phyloP scores from a whole-genome alignment of 2,797 vertebrate genomes.

The Lacerta viridis region DNA sequence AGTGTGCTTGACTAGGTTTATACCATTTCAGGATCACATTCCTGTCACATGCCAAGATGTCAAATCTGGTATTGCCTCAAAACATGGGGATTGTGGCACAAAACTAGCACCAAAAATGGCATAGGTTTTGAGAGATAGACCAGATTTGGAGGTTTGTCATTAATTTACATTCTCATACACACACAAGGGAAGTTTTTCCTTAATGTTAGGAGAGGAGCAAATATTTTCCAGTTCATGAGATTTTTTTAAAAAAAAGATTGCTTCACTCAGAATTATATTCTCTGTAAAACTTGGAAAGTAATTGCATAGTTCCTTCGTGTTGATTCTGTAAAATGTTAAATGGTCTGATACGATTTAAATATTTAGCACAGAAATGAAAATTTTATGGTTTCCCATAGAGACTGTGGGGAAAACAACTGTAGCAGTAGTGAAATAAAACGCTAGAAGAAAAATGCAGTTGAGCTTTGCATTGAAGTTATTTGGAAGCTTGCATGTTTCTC shows the following conservation, averaged over 20 bases:
- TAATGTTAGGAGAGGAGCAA: too few relatives aligned
- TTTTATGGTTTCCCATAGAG: slow-evolving; percentile 53
- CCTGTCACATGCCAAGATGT: too few relatives aligned
- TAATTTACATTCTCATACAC: too few relatives aligned
- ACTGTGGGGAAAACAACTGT: slow-evolving; percentile 50
- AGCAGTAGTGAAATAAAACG: slow-evolving; percentile 43
- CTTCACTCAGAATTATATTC: background rate
- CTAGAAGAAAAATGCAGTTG: slow-evolving; percentile 65
- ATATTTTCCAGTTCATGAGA: too few relatives aligned
- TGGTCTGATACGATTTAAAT: slow-evolving; percentile 65
- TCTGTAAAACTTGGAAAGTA: background rate
- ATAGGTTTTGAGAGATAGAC: too few relatives aligned
- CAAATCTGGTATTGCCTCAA: too few relatives aligned
- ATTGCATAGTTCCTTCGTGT: slow-evolving; percentile 16
- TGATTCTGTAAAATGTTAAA: slow-evolving; percentile 55
- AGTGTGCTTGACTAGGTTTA: too few relatives aligned
- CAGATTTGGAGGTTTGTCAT: too few relatives aligned
- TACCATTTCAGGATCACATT: too few relatives aligned
- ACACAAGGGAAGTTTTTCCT: too few relatives aligned
- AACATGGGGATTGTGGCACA: too few relatives aligned
- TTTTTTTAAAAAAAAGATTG: background rate
- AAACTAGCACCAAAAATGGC: too few relatives aligned
- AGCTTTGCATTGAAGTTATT: background rate
- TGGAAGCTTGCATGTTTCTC: slow-evolving; percentile 28
- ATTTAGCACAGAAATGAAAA: slow-evolving; percentile 65